Evolutionary conservation across 2,888 invertebrate species (phyloP), one percentile per base, ranked within the genome.

Genomic region (Phengaris arion): DNA sequence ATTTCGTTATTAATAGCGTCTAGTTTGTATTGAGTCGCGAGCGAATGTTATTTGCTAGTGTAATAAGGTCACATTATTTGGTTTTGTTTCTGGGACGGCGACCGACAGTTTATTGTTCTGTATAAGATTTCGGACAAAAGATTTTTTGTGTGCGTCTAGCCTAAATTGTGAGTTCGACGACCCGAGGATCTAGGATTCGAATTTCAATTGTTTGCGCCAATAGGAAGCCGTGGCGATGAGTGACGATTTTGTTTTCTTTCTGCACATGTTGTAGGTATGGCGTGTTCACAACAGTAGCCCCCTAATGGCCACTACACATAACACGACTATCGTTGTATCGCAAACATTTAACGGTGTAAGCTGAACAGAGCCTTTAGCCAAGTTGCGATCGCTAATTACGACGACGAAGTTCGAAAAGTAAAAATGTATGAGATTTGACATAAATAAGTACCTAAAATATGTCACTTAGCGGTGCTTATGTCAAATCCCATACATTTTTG

Each of bases 71-170:
- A 75, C 46, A 52, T 68, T 74, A 78, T 79, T 81, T 79, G 79
- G 80, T 79, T 79, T 79, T 77, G 78, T 77, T 84, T 82, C 84
- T 82, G 81, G 83, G 80, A 83, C 84, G 81, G 79, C 80, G 82
- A 80, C 80, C 82, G 78, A 77, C 78, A 77, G 81, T 82, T 81
- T 81, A 79, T 79, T 77, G 82, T 73, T 79, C 82, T 78, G 80
- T 78, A 80, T 82, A 76, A 79, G 77, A 76, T 80, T 79, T 80
- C 76, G 79, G 77, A 81, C 81, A 81, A 82, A 79, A 79, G 77
- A 73, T 75, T 77, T 76, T 77, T 79, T 78, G 78, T 77, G 77
- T 78, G 75, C 74, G 77, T 80, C 80, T 77, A 74, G 78, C 81
- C 82, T 79, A 78, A 70, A 13, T 72, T 51, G 22, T 70, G 54